Evolutionary conservation across 2,113 vertebrate genomes (phyloP), one percentile per base, ranked within the genome.

Genomic region (Blennius ocellaris): DNA sequence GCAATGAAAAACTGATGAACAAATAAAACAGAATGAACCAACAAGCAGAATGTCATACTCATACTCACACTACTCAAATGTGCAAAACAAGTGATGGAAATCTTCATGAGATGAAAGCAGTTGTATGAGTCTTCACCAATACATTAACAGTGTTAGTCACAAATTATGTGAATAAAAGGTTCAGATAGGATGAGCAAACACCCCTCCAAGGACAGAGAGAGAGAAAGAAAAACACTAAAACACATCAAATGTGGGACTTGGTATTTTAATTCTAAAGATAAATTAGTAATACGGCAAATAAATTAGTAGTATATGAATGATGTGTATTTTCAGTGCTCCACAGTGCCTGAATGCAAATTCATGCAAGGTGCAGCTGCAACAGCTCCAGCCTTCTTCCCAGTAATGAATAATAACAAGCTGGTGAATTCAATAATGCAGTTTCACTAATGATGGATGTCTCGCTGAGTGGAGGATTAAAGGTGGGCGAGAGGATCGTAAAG

Each of bases 161-260:
- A n/a, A 14, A 58, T 51, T 65, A 73, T 68, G 71, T 37, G 44
- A 21, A 39, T 47, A 17, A 38, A 41, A 50, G n/a, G 16, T 43
- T 43, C 58, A 12, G 4, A 1, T 15, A 49, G 47, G 30, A 5
- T 14, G 3, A 69, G 50, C 11, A 30, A 45, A 51, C 39, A 51
- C 44, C 43, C 69, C 11, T 21, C 36, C 38, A 48, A 44, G 21
- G 7, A 61, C 38, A 12, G 15, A 30, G 21, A 30, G 21, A 30
- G 21, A 30, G 21, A 30, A 12, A 15, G 11, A 62, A 41, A 47
- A 4, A 11, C 11, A 11, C 1, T 0, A 45, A 10, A 6, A 14
- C 7, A 17, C 11, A 11, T 2, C 41, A 37, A 51, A 17, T n/a
- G 6, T 15, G 1, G 21, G 14, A 30, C 21, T 17, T 15, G 8